Evolutionary conservation across 2,888 invertebrate genomes (phyloP).

Genomic region (Mystacides longicornis): DNA sequence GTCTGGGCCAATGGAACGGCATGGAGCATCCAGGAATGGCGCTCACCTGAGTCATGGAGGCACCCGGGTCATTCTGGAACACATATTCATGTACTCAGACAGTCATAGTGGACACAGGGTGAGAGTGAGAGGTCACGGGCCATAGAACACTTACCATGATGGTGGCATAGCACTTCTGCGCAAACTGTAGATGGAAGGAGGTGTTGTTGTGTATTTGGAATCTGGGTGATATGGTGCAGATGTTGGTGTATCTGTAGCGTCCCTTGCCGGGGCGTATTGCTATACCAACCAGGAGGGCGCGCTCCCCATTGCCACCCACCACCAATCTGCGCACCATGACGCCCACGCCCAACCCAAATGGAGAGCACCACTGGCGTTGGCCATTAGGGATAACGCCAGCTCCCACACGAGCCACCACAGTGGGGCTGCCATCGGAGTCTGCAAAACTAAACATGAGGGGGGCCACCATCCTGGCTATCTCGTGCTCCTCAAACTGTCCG

Average conservation of each 20-base stretch:
- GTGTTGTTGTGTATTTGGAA: constrained; percentile 91
- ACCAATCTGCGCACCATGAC: constrained; percentile 58
- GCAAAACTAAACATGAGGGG: constrained; percentile 92
- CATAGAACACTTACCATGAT: constrained; percentile 59
- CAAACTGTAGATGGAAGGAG: constrained; percentile 69
- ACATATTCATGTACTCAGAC: no score
- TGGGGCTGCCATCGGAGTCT: constrained; percentile 78
- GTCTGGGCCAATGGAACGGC: constrained; percentile 94
- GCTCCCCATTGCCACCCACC: constrained; percentile 53
- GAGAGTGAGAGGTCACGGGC: no score
- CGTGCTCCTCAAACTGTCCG: constrained; percentile 93
- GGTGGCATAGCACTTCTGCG: constrained; percentile 78
- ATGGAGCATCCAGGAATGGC: constrained; percentile 83
- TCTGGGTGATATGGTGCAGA: constrained; percentile 87
- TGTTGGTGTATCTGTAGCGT: constrained; percentile 81
- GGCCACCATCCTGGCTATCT: constrained; percentile 84
- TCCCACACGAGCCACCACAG: constrained; percentile 72
- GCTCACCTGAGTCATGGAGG: constrained; percentile 63
- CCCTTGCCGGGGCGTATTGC: constrained; percentile 83
- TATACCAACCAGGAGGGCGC: constrained; percentile 81
- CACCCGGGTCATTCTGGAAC: constrained; percentile 57
- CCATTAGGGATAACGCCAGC: constrained; percentile 42
- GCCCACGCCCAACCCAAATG: constrained; percentile 78
- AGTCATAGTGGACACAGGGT: no score
- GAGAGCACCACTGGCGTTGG: constrained; percentile 70